Evolutionary conservation across 2,113 vertebrate species (phyloP), one percentile per base, ranked within the genome.

Genomic region (Leuciscus idus): DNA sequence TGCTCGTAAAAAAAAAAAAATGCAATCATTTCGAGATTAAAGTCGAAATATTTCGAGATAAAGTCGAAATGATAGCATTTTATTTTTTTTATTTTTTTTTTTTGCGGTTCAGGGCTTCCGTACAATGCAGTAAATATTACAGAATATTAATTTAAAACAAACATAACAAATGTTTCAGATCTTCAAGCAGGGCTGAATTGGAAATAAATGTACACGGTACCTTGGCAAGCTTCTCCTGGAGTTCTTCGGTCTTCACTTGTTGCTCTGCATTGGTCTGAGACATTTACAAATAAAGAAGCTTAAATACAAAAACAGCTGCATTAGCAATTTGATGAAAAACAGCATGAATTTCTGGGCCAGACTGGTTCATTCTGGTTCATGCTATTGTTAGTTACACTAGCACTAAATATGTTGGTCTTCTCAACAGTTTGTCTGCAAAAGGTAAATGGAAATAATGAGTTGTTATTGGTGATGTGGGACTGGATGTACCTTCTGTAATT

Each of bases 171-270:
- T 33, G 3, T 36, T 70, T 39, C 43, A 75, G 43, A 26, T 26
- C 46, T 28, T 75, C 28, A 23, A 11, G 30, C 4, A 59, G 30
- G 28, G 74, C 11, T 50, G 46, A 28, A 30, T 52, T 19, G 59
- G 4, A 74, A 50, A 3, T 2, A 73, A 15, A 81, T 12, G 28
- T 8, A 9, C 7, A 62, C 6, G 15, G 48, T 94, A 99, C 98
- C 97, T 99, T 99, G 89, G 95, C 89, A 83, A 98, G 95, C 89
- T 99, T 99, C 86, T 99, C 97, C 83, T 99, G 97, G 81, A 99
- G 96, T 70, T 99, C 98, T 86, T 98, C 97, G 77, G 98, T 97
- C 94, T 96, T 99, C 83, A 92, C 91, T 89, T 98, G 97, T 93
- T 99, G 98, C 82, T 99, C 98, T 68, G 94, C 92, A 91, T 96